A percentile compares a stretch with the other conserved stretches of the same genome.
Evolutionary conservation across 2,113 vertebrate species (phyloP).

Genomic region (Thymallus thymallus): DNA sequence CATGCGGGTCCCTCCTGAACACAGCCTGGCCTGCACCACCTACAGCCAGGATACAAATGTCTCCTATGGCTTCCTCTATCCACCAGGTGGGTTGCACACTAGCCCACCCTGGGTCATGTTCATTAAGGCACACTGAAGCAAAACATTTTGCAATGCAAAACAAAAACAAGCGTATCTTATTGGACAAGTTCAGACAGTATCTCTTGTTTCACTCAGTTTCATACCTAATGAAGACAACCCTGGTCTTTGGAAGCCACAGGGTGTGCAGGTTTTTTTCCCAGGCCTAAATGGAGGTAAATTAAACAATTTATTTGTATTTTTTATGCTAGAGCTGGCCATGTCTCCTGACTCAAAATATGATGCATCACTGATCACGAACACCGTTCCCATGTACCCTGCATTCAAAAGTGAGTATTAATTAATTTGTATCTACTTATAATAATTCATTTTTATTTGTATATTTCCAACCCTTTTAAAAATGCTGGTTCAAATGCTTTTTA

Average conservation of each 20-base stretch:
- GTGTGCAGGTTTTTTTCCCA: too few relatives aligned
- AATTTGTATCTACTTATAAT: not conserved
- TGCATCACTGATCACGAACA: conserved; percentile 90
- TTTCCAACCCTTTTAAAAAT: not conserved
- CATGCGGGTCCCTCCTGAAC: conserved; percentile 79
- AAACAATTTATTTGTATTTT: conserved; percentile 3
- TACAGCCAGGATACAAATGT: conserved; percentile 78
- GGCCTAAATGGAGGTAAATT: not conserved
- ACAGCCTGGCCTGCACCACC: conserved; percentile 83
- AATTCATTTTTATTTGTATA: not conserved
- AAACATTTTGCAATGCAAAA: not conserved
- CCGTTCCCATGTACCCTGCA: conserved; percentile 91
- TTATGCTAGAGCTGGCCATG: conserved; percentile 83
- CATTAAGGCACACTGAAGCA: not conserved
- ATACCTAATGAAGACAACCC: too few relatives aligned
- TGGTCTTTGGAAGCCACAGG: too few relatives aligned
- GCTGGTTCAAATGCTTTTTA: not conserved
- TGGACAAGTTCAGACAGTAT: too few relatives aligned
- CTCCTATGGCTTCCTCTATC: conserved; percentile 87
- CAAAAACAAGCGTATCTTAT: too few relatives aligned
- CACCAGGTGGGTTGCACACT: conserved; percentile 80
- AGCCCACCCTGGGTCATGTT: not conserved
- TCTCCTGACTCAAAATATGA: conserved; percentile 86
- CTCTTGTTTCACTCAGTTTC: too few relatives aligned
- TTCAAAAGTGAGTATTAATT: conserved; percentile 88